phyloP scores from a whole-genome alignment of 1,140 invertebrate species.

The Matsumurasca onukii region DNA sequence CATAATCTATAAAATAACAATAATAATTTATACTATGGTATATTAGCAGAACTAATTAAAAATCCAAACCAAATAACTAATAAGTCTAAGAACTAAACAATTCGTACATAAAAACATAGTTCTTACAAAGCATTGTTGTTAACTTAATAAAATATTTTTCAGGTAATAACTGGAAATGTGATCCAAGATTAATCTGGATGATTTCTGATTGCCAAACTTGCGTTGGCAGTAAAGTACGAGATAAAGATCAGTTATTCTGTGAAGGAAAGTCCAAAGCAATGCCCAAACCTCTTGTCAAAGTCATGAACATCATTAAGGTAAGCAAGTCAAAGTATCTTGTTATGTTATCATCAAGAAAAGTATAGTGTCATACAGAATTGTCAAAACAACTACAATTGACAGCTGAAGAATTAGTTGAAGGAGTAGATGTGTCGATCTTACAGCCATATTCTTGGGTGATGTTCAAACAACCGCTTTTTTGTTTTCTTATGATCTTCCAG shows the following conservation, averaged over 20 bases:
- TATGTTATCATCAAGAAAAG: slow-evolving; percentile 42
- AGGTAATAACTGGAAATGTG: slow-evolving; percentile 33
- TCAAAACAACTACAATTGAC: not conserved
- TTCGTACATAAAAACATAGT: too few species aligned
- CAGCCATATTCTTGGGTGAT: not conserved
- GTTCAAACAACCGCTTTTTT: not conserved
- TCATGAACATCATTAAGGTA: slow-evolving; percentile 44
- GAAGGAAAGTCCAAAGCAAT: slow-evolving; percentile 32
- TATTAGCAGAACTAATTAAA: too few species aligned
- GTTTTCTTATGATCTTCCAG: not conserved
- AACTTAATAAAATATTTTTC: too few species aligned
- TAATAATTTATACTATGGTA: too few species aligned
- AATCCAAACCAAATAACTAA: too few species aligned
- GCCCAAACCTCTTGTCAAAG: slow-evolving; percentile 43
- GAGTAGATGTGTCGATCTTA: not conserved
- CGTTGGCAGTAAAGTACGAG: slow-evolving; percentile 21
- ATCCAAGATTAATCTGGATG: slow-evolving; percentile 31
- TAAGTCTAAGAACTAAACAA: too few species aligned
- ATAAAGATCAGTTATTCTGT: slow-evolving; percentile 30
- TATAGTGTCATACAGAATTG: slow-evolving; percentile 45
- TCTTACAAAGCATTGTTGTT: too few species aligned
- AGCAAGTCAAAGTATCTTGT: slow-evolving; percentile 43
- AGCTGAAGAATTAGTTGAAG: not conserved
- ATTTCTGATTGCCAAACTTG: slow-evolving; percentile 8
- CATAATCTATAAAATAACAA: too few species aligned